Percentiles rank a stretch among this genome's conserved stretches.
These are phyloP conservation scores for Gallinago jamesoni DNA, from an alignment of 2,113 vertebrate genomes.

Conservation along the genomic window DNA sequence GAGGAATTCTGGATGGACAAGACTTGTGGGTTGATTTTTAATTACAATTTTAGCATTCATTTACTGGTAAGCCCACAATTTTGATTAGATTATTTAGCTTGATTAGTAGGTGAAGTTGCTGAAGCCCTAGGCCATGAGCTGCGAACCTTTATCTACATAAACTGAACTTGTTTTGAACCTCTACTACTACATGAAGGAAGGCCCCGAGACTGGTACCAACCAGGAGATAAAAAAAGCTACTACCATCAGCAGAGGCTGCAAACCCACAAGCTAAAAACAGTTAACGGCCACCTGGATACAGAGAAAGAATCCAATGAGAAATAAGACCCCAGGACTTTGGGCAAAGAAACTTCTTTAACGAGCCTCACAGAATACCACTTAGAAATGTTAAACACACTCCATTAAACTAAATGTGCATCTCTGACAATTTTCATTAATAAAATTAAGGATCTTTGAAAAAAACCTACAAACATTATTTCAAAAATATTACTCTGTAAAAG, in stretches of 20 bases:
- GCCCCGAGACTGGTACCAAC: neutral
- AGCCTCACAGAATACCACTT: neutral
- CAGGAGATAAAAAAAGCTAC: neutral
- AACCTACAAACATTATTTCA: neutral
- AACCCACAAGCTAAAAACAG: neutral
- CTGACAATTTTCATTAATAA: neutral
- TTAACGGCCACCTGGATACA: neutral
- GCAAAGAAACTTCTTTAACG: neutral
- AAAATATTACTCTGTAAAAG: neutral
- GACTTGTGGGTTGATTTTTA: neutral
- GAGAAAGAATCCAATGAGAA: neutral
- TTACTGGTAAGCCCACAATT: neutral
- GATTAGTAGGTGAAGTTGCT: neutral
- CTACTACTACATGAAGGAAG: neutral
- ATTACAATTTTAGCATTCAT: neutral
- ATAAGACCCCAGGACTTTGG: neutral
- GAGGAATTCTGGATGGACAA: neutral
- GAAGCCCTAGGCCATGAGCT: neutral
- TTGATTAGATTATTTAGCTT: neutral
- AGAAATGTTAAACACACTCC: neutral
- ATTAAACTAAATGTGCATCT: neutral
- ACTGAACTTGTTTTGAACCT: neutral
- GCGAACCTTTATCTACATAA: neutral
- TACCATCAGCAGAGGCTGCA: neutral
- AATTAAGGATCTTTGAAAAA: neutral